Evolutionary conservation across 2,888 invertebrate genomes (phyloP), one percentile per base, ranked within the genome.

Genomic region (Pinctada fucata): DNA sequence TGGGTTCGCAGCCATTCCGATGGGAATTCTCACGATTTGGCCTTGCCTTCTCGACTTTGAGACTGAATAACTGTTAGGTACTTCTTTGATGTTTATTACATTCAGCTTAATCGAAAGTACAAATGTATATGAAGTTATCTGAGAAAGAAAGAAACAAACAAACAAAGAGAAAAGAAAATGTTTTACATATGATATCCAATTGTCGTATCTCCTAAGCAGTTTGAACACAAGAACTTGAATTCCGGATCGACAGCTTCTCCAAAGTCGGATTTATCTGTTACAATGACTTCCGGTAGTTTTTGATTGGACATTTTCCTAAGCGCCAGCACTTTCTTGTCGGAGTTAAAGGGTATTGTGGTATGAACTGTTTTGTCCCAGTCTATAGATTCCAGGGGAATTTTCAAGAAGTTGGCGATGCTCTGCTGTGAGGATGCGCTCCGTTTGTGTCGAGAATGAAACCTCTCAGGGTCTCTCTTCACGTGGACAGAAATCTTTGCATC

Each of bases 401-500:
- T 50, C 5, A 74, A 48, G 63, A 74, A 74, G 66, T 74, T 74
- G 10, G 74, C 63, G 50, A 52, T 52, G 58, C 58, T 52, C 58
- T 52, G 58, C 58, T 52, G 58, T 52, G 58, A 52, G 10, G 58
- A 52, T 8, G 65, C 65, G 45, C 65, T 66, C 49, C 74, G 10
- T 66, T 74, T 74, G 52, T n/a, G 3, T n/a, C 64, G 48, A 47
- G 65, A 49, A 8, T 66, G 74, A 13, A 45, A 5, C 3, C 45
- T 10, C 10, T 16, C 45, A 45, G 16, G 31, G 45, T 68, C 68
- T 45, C 45, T 68, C 6, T 48, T 74, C 16, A 74, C 66, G 48
- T 83, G 82, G 1, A 84, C 79, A 69, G 76, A 75, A 48, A 84
- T 79, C 2, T 76, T 63, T 1, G 84, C 84, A 45, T 81, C 78